Evolutionary conservation across 2,888 invertebrate genomes (phyloP).

Genomic region (Drosophila mettleri): DNA sequence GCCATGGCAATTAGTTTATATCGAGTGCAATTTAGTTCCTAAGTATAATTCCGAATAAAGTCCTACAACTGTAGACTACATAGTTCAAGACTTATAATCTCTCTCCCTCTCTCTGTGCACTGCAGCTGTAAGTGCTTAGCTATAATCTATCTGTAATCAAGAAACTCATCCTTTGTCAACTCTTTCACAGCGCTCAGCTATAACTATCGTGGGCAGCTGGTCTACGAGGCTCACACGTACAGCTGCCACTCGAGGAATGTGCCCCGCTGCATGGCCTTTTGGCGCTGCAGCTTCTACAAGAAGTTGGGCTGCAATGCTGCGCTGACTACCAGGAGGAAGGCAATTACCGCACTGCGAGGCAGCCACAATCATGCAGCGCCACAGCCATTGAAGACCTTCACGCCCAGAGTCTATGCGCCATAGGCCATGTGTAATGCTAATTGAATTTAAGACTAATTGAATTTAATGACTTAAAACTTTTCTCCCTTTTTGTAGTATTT

Average conservation of each 20-base stretch:
- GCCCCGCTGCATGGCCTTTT: slow-evolving; percentile 71
- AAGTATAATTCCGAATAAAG: slow-evolving; percentile 54
- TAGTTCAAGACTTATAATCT: neutral
- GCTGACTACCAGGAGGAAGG: slow-evolving; percentile 80
- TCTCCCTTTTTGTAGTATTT: neutral
- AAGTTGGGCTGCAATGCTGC: slow-evolving; percentile 77
- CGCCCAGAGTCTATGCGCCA: slow-evolving; percentile 40
- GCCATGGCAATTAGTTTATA: slow-evolving; percentile 4
- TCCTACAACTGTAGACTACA: slow-evolving; percentile 11
- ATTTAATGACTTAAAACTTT: neutral
- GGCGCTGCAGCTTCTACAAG: slow-evolving; percentile 81
- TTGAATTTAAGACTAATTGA: neutral
- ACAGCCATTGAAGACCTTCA: slow-evolving; percentile 60
- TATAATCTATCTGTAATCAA: neutral
- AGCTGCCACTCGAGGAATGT: slow-evolving; percentile 72
- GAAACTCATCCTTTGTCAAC: neutral
- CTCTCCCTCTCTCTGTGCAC: neutral
- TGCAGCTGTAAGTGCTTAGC: slow-evolving; percentile 8
- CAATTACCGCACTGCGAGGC: slow-evolving; percentile 62
- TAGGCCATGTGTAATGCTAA: slow-evolving; percentile 3
- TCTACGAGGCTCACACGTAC: slow-evolving; percentile 78
- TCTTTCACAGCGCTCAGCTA: slow-evolving; percentile 67
- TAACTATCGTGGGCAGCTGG: slow-evolving; percentile 82
- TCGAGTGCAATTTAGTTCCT: slow-evolving; percentile 66
- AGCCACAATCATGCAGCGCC: slow-evolving; percentile 81